Base-by-base conservation (phyloP, 2,797 vertebrate species). In the Argyrosomus regius region DNA sequence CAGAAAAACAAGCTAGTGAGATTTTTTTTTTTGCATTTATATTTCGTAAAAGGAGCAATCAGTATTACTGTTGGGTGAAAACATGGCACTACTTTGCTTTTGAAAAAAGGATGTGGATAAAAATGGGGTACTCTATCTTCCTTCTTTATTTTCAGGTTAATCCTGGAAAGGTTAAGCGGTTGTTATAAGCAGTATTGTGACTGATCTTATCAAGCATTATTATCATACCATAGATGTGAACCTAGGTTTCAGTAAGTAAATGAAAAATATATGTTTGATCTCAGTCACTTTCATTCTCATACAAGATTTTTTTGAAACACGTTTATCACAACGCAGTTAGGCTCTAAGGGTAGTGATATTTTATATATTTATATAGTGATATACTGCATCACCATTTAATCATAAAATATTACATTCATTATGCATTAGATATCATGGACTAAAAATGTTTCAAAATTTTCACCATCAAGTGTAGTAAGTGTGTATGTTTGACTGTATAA, bases 221-320 rank as follows among this genome's bases (percentile, higher is more conserved):
- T 26, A 3, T 26, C 26, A 26, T 26, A 26, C 26, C 26, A 26
- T 26, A 26, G 26, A 26, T 26, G 26, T 53, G 57, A 62, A 53
- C 46, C 22, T 22, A 52, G 28, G 8, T 70, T 48, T 57, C 18
- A 52, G 14, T 59, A 53, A 75, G 50, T 31, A 64, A 41, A 3
- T 72, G 22, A 53, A 50, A 71, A 65, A 35, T 70, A 73, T 22
- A 67, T 50, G 11, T 61, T 28, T 72, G 26, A 49, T 52, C 6
- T 20, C 5, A 60, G 11, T 16, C 9, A 53, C 16, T 8, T 66
- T 39, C 63, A 45, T 67, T 56, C 3, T 67, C 2, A 1, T 52
- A 6, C 3, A 3, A 53, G 20, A 3, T 45, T 41, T 41, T 41
- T 20, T 56, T n/a, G 14, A 11, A 61, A 9, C 46, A 50, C 46